Evolutionary conservation across 2,888 invertebrate genomes (phyloP).

Genomic region (Parthenolecanium corni): DNA sequence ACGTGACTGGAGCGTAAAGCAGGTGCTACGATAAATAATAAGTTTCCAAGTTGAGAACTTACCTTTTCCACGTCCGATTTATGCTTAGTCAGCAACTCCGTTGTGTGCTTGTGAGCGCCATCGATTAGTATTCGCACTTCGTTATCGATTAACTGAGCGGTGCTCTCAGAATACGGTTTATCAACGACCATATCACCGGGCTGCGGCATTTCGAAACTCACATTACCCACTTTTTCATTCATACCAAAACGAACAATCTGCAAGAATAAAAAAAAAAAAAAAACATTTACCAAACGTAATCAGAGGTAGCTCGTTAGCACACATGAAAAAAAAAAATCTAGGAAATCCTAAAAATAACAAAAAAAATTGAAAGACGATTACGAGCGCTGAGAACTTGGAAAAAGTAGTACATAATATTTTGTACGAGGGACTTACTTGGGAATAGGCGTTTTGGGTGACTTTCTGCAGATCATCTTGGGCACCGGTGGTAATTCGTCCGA

Average conservation of each 20-base stretch:
- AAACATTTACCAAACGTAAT: not conserved
- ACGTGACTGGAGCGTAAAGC: too few species aligned
- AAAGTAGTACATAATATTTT: too few species aligned
- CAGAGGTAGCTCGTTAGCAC: too few species aligned
- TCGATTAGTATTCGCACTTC: slow-evolving; percentile 75
- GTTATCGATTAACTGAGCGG: slow-evolving; percentile 86
- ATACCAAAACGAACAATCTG: slow-evolving; percentile 91
- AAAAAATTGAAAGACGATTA: too few species aligned
- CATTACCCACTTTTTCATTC: slow-evolving; percentile 92
- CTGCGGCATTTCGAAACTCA: slow-evolving; percentile 90
- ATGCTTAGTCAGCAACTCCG: slow-evolving; percentile 61
- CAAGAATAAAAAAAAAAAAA: slow-evolving; percentile 6
- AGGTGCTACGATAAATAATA: too few species aligned
- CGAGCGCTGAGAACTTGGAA: too few species aligned
- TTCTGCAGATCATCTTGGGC: slow-evolving; percentile 98
- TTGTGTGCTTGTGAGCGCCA: slow-evolving; percentile 68
- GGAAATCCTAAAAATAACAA: too few species aligned
- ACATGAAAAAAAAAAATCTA: too few species aligned
- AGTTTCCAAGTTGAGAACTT: too few species aligned
- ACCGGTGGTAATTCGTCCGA: slow-evolving; percentile 89
- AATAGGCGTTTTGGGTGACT: slow-evolving; percentile 95
- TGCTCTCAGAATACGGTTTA: slow-evolving; percentile 96
- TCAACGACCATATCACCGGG: slow-evolving; percentile 85
- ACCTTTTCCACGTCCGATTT: slow-evolving; percentile 77
- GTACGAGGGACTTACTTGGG: slow-evolving; percentile 56